These are phyloP conservation scores for Ageneiosus marmoratus DNA, from an alignment of 2,113 vertebrate species.

Conservation along the genomic window DNA sequence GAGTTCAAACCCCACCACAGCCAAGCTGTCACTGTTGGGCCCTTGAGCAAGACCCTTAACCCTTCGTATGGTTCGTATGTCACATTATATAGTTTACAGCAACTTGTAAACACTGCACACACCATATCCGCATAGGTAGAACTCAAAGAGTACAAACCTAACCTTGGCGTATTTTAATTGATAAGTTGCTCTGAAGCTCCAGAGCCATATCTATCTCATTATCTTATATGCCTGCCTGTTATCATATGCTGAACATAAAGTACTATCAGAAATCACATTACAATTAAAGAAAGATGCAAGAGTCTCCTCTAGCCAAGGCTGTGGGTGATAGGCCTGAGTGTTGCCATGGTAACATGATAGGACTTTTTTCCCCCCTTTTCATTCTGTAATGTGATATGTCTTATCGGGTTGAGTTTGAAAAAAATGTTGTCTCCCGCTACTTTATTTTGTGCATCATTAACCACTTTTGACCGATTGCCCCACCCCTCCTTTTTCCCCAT, in stretches of 20 bases:
- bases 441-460: slow-evolving; percentile 57
- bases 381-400: slow-evolving; percentile 51
- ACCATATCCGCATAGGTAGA: not conserved
- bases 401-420: slow-evolving; percentile 51
- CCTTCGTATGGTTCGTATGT: not conserved
- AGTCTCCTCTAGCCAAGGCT: slow-evolving; percentile 32
- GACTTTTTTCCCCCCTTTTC: slow-evolving; percentile 5
- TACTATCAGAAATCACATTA: slow-evolving; percentile 27
- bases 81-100: not conserved
- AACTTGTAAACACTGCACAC: slow-evolving; percentile 17
- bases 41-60: slow-evolving; percentile 7
- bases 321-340: slow-evolving; percentile 41
- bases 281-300: slow-evolving; percentile 29
- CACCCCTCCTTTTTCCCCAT: not conserved
- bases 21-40: too few species aligned
- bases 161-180: not conserved
- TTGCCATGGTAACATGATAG: slow-evolving; percentile 50
- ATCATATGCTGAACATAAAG: slow-evolving; percentile 15
- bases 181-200: not conserved
- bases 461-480: slow-evolving; percentile 40
- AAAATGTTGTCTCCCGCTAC: slow-evolving; percentile 42
- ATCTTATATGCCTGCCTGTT: not conserved
- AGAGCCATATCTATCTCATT: too few species aligned
- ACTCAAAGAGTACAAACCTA: not conserved
- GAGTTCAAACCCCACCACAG: too few species aligned